Base-by-base conservation (phyloP, 1,140 invertebrate species). In the Lerema accius region DNA sequence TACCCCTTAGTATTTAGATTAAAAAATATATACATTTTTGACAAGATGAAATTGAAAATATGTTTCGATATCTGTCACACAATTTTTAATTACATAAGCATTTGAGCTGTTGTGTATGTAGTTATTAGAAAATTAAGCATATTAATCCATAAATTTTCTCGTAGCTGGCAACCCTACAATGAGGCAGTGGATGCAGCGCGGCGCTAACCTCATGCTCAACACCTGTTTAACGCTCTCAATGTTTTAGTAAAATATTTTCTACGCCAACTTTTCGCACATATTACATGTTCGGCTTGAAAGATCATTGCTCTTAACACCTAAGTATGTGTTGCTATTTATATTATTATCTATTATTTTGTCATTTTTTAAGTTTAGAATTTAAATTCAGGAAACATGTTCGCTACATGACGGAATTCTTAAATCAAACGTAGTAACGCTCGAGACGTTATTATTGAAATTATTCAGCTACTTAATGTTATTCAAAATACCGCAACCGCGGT, bases 401-500 rank as follows among this genome's bases (percentile, higher is more conserved):
- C 4, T 32, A 58, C 45, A n/a, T 46, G 26, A 49, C 13, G 35
- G 35, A 37, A 11, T 37, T 37, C n/a, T 37, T 37, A 37, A 37
- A 37, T 37, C 10, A 4, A 67, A 80, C 69, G 67, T 64, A 74
- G 69, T 71, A 42, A 73, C 28, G 9, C 9, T 32, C 10, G 1
- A 37, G 10, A 61, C 59, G 56, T 71, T 72, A 73, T 69, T 76
- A 78, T 84, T 63, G 56, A 84, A 84, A 79, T 79, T 69, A 76
- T 81, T 78, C 77, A 73, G 62, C 67, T 67, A 64, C 75, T 76
- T 84, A 87, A 89, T 86, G 74, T 84, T 85, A 89, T 87, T 86
- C 83, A 86, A 86, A 90, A 84, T 84, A 86, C 84, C 84, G 82
- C 80, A 89, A 83, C 84, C 84, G 78, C 84, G 84, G 78, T 82